Evolutionary conservation across 2,113 vertebrate species (phyloP).

Genomic region (Taurulus bubalis): DNA sequence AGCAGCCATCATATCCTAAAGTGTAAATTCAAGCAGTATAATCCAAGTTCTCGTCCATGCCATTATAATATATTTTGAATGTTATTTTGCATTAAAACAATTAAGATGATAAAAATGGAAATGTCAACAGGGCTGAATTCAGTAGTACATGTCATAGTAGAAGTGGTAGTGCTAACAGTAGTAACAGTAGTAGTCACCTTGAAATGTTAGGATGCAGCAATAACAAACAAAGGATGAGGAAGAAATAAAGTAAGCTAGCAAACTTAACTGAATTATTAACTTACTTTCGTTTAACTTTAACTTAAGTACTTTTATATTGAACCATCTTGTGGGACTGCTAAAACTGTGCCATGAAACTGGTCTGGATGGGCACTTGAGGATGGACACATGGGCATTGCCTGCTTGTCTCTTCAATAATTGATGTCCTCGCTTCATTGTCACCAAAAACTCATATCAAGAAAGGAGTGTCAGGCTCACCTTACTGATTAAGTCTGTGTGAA

Average conservation of each 20-base stretch:
- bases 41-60: neutral
- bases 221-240: neutral
- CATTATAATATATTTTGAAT: neutral
- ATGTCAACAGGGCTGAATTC: neutral
- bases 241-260: neutral
- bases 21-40: neutral
- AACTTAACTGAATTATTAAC: neutral
- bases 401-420: constrained; percentile 83
- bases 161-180: neutral
- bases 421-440: constrained; percentile 81
- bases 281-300: neutral
- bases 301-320: neutral
- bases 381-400: constrained; percentile 40
- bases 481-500: constrained; percentile 85
- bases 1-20: neutral
- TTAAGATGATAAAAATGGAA: too few relatives aligned
- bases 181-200: neutral
- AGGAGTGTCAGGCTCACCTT: constrained; percentile 84
- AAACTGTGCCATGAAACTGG: neutral
- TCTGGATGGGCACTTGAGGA: constrained; percentile 26
- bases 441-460: constrained; percentile 83
- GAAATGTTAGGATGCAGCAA: constrained; percentile 4
- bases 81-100: neutral
- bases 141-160: neutral
- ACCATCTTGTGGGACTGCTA: neutral